Evolutionary conservation across 2,113 vertebrate species (phyloP).

Genomic region (Scomber japonicus): DNA sequence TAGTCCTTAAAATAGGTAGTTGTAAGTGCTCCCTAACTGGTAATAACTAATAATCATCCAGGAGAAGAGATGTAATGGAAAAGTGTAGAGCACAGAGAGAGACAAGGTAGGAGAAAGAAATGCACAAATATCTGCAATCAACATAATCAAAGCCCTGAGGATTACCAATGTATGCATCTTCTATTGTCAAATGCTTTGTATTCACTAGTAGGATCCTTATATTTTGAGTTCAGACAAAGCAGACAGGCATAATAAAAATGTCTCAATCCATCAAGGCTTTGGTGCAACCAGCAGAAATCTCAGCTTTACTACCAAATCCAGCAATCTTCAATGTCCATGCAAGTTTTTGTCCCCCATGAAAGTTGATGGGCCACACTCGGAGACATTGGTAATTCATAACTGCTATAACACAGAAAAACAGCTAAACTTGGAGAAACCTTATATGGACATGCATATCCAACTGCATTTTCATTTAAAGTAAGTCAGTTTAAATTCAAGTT

Average conservation of each 20-base stretch:
- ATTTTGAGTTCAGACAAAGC: conserved; percentile 17
- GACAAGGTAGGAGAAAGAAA: conserved; percentile 16
- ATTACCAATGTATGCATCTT: conserved; percentile 42
- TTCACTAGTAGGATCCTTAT: conserved; percentile 40
- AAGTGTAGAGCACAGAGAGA: background rate
- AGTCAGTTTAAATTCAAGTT: background rate
- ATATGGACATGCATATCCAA: too few species aligned
- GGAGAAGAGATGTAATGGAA: conserved; percentile 5
- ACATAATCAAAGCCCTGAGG: conserved; percentile 31
- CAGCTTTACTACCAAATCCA: background rate
- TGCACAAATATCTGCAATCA: conserved; percentile 35
- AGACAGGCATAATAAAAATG: conserved; percentile 2
- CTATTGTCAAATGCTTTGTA: conserved; percentile 48
- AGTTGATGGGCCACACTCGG: too few species aligned
- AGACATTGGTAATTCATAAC: background rate
- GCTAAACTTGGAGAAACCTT: background rate
- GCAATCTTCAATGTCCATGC: background rate
- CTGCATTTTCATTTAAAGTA: background rate
- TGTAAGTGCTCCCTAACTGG: background rate
- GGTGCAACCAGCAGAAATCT: background rate
- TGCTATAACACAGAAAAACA: background rate
- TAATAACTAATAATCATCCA: background rate
- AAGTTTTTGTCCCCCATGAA: background rate
- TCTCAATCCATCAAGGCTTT: conserved; percentile 7
- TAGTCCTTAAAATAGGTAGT: background rate